A percentile compares a stretch with the other conserved stretches of the same genome.
These are phyloP conservation scores for Phorcus lineatus DNA, from an alignment of 2,888 invertebrate species.

Conservation along the genomic window DNA sequence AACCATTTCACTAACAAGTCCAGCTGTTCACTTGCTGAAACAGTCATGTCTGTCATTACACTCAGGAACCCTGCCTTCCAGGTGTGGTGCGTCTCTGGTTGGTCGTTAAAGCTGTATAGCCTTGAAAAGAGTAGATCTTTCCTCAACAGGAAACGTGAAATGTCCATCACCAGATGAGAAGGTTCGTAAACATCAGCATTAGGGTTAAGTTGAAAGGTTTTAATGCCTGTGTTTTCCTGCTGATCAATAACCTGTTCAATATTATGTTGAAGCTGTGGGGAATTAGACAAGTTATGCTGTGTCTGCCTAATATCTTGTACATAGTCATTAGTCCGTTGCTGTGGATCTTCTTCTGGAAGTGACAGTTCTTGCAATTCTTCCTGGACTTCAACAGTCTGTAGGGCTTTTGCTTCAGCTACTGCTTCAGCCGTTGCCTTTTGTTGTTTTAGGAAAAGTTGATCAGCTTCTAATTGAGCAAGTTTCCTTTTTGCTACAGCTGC, in stretches of 20 bases:
- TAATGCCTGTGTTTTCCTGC: background rate
- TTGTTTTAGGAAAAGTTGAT: background rate
- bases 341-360: too few species aligned
- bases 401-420: background rate
- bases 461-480: background rate
- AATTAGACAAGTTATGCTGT: too few species aligned
- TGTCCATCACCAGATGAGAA: background rate
- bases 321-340: too few species aligned
- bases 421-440: background rate
- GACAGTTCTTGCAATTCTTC: constrained; percentile 28
- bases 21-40: constrained; percentile 25
- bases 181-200: background rate
- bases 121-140: constrained; percentile 24
- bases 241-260: too few species aligned
- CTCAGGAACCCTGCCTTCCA: constrained; percentile 28
- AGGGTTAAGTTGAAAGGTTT: background rate
- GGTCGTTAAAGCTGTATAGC: constrained; percentile 24
- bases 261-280: too few species aligned
- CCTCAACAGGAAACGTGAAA: constrained; percentile 27
- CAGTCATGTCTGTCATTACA: constrained; percentile 25
- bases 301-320: too few species aligned
- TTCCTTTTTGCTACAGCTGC: background rate
- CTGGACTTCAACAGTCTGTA: background rate
- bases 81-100: constrained; percentile 9
- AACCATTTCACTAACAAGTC: constrained; percentile 33